Evolutionary conservation across 1,140 invertebrate genomes (phyloP), one percentile per base, ranked within the genome.

Genomic region (Carcinoscorpius rotundicauda): DNA sequence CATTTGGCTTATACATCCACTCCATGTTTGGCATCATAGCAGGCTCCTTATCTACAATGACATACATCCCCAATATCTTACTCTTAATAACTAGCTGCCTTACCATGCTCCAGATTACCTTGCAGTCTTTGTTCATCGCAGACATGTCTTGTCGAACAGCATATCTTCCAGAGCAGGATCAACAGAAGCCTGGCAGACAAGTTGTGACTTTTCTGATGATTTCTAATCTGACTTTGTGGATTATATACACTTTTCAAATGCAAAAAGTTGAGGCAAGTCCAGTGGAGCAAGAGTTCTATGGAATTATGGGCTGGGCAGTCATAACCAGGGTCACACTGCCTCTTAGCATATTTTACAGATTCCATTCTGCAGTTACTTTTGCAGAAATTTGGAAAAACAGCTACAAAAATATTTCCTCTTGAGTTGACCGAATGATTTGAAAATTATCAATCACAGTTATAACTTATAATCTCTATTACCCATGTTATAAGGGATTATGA

Each of bases 321-420:
- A 88, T 98, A 49, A 90, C 93, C 74, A 87, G 92, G 70, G 84
- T 96, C 67, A 94, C 92, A 71, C 81, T 97, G 60, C 95, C 95
- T 6, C 84, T 98, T 61, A 92, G 91, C 81, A 97, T 98, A 75
- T 98, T 97, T 84, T 82, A 76, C 62, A 74, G 80, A 49, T 98
- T 97, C 85, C 94, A 98, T 80, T 96, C 93, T 55, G 91, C 92
- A 49, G 91, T 97, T 49, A 95, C 93, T 79, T 84, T 97, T 68
- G 93, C 93, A 69, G 94, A 97, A 79, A 95, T 98, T 67, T 97
- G 95, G 94, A 96, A 96, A 80, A 95, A 93, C 69, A 93, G 91
- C 74, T 98, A 97, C 83, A 94, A 94, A 49, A 69, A 69, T 58
- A 61, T 69, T 10, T 64, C 61, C 9, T 62, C 50, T n/a, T 62